Conservation (phyloP, 2,888 invertebrate species). For the Chydorus sphaericus region DNA sequence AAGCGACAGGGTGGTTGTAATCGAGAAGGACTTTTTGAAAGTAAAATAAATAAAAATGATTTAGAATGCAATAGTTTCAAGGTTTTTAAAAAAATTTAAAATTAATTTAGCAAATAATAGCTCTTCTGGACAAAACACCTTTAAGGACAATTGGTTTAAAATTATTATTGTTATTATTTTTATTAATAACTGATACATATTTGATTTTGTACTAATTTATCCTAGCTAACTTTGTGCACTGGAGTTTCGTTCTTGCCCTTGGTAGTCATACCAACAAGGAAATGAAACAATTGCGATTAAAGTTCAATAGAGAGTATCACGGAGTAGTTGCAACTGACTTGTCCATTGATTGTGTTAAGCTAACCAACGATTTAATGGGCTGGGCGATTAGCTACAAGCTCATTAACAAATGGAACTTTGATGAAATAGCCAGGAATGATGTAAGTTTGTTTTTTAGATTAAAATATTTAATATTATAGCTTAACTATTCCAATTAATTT, state of each 20-base stretch:
- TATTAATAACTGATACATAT: no score
- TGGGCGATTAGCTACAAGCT: conserved; percentile 21
- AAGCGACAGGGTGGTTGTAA: not conserved
- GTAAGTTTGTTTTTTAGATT: not conserved
- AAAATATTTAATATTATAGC: no score
- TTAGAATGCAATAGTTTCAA: no score
- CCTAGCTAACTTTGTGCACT: conserved; percentile 61
- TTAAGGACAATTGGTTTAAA: no score
- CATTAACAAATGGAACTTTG: conserved; percentile 20
- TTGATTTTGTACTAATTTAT: no score
- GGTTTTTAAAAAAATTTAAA: no score
- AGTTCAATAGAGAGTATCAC: conserved; percentile 19
- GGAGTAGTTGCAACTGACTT: no score
- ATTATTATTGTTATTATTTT: no score
- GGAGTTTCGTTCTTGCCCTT: conserved; percentile 39
- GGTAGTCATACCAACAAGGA: conserved; percentile 18
- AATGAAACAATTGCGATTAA: conserved; percentile 20
- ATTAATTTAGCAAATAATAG: no score
- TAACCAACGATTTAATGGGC: conserved; percentile 19
- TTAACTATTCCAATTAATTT: not conserved
- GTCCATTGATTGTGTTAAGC: conserved; percentile 20
- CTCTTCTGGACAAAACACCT: no score
- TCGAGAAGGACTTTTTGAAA: not conserved
- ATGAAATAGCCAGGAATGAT: conserved; percentile 18
- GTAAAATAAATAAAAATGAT: no score